Evolutionary conservation across 2,888 invertebrate genomes (phyloP).

Genomic region (Drosophila maculinotata): DNA sequence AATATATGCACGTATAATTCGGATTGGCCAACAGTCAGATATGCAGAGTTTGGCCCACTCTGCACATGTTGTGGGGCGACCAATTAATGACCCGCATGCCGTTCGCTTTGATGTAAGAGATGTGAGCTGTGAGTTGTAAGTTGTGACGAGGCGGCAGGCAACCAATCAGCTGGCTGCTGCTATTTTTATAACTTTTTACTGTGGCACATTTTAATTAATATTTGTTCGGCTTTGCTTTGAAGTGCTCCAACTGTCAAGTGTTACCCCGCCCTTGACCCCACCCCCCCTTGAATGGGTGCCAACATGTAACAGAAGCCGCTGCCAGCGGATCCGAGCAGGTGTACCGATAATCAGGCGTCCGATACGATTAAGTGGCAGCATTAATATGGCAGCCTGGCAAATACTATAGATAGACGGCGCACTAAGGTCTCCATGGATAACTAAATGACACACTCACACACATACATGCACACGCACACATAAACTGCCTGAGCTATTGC

Average conservation of each 20-base stretch:
- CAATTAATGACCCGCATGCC: constrained; percentile 75
- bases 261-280: background rate
- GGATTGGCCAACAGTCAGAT: constrained; percentile 7
- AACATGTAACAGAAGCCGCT: background rate
- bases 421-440: constrained; percentile 11
- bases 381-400: constrained; percentile 20
- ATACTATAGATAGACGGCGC: constrained; percentile 6
- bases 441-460: constrained; percentile 13
- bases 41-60: constrained; percentile 1
- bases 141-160: constrained; percentile 1
- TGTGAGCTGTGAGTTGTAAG: constrained; percentile 11
- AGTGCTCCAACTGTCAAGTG: constrained; percentile 12
- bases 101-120: constrained; percentile 68
- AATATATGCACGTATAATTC: constrained; percentile 2
- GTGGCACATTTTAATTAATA: constrained; percentile 54
- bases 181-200: constrained; percentile 30
- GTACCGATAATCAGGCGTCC: constrained; percentile 34
- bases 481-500: constrained; percentile 17
- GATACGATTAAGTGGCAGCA: constrained; percentile 34
- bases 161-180: constrained; percentile 8
- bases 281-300: background rate
- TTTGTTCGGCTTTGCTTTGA: constrained; percentile 51
- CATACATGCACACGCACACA: constrained; percentile 4
- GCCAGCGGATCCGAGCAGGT: constrained; percentile 3
- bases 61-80: constrained; percentile 13